These are phyloP conservation scores for Isaurus tuberculatus DNA, from an alignment of 92 coral and sea anemone genomes.

Conservation along the genomic window DNA sequence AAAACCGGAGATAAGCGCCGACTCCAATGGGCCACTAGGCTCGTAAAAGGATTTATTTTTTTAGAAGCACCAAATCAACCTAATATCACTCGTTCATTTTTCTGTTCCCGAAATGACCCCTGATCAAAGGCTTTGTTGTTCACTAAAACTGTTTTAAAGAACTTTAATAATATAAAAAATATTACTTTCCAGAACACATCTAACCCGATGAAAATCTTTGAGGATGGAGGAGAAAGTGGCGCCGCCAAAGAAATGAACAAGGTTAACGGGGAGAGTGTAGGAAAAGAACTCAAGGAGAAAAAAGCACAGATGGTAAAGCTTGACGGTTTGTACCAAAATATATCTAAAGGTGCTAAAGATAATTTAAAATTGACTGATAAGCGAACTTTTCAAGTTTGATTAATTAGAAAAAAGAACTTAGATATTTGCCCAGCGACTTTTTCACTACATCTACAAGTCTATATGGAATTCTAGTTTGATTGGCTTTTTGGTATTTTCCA, in stretches of 20 bases:
- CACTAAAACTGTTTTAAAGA: too few species aligned
- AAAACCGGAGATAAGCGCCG: too few species aligned
- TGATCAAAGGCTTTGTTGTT: too few species aligned
- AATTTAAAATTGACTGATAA: not conserved
- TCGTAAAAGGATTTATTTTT: too few species aligned
- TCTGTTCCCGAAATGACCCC: too few species aligned
- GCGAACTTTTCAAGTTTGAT: not conserved
- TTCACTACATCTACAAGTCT: not conserved
- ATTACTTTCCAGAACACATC: conserved; percentile 11
- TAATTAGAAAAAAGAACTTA: not conserved
- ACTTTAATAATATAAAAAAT: too few species aligned
- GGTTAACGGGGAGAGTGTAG: not conserved
- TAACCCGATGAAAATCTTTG: conserved; percentile 11
- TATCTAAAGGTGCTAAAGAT: not conserved
- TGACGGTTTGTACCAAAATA: not conserved
- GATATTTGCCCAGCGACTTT: not conserved
- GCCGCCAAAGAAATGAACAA: not conserved
- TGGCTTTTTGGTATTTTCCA: not conserved
- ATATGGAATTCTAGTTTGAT: not conserved
- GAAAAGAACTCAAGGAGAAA: not conserved
- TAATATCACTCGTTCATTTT: too few species aligned
- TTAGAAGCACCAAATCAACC: too few species aligned
- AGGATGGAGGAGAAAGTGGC: not conserved
- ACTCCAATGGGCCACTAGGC: too few species aligned
- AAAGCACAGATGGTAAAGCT: conserved; percentile 1